A percentile compares a stretch with the other conserved stretches of the same genome.
Conservation (phyloP, 2,113 vertebrate genomes). For the Vombatus ursinus region DNA sequence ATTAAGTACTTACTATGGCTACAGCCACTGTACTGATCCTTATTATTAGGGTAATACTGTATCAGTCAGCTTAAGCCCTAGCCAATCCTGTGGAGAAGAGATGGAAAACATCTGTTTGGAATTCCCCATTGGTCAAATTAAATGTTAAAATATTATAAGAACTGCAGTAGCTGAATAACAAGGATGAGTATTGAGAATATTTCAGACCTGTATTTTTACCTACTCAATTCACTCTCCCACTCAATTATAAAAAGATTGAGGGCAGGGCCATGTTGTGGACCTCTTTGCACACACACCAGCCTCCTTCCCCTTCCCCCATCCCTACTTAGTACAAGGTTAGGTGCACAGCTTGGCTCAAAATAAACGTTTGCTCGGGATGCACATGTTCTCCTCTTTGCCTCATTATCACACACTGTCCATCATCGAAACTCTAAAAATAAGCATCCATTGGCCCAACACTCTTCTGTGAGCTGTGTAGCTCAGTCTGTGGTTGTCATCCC, state of each 20-base stretch:
- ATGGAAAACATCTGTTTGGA: neutral
- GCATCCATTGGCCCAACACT: neutral
- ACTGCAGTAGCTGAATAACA: neutral
- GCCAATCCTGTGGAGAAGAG: neutral
- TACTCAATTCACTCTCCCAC: neutral
- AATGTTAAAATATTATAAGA: neutral
- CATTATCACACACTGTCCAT: neutral
- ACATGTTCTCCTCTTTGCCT: neutral
- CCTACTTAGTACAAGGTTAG: neutral
- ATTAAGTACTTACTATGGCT: neutral
- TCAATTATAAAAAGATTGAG: neutral
- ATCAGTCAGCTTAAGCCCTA: neutral
- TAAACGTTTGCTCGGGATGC: neutral
- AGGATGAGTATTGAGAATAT: neutral
- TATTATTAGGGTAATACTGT: neutral
- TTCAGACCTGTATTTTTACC: neutral
- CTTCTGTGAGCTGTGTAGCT: neutral
- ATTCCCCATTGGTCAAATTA: neutral
- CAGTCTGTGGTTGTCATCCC: neutral
- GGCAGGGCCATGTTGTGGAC: neutral
- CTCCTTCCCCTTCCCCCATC: neutral
- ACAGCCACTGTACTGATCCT: neutral
- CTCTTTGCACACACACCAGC: neutral
- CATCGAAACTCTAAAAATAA: neutral
- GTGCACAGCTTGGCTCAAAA: neutral